Evolutionary conservation across 2,888 invertebrate genomes (phyloP).

Genomic region (Falcaria lacertinaria): DNA sequence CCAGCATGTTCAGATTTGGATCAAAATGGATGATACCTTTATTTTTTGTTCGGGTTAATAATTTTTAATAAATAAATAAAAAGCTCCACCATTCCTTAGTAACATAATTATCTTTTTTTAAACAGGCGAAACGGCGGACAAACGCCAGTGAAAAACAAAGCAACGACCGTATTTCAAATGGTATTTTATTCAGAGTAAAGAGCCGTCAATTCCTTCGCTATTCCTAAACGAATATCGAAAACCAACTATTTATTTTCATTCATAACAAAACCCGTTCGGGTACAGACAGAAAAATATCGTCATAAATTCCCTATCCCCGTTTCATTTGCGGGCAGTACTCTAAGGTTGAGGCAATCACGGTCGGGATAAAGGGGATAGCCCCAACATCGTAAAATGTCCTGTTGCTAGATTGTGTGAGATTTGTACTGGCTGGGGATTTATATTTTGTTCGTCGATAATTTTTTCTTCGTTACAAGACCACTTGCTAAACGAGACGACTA

Average conservation of each 20-base stretch:
- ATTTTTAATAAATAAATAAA: too few relatives aligned
- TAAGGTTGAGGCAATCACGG: slow-evolving; percentile 62
- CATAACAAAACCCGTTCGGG: slow-evolving; percentile 30
- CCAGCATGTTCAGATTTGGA: too few relatives aligned
- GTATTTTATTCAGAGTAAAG: too few relatives aligned
- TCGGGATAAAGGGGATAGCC: slow-evolving; percentile 68
- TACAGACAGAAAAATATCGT: slow-evolving; percentile 36
- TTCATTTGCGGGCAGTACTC: slow-evolving; percentile 47
- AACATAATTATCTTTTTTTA: too few relatives aligned
- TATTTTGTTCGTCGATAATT: slow-evolving; percentile 18
- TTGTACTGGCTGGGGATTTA: slow-evolving; percentile 43
- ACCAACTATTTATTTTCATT: slow-evolving; percentile 34
- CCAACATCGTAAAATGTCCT: slow-evolving; percentile 66
- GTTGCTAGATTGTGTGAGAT: slow-evolving; percentile 63
- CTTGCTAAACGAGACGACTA: too few relatives aligned
- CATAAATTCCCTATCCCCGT: slow-evolving; percentile 47
- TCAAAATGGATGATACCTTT: too few relatives aligned
- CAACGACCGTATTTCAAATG: too few relatives aligned
- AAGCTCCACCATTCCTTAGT: too few relatives aligned
- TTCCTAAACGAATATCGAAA: slow-evolving; percentile 10
- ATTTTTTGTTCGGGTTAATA: too few relatives aligned
- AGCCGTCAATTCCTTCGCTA: background rate
- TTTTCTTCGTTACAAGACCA: background rate
- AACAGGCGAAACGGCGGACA: too few relatives aligned
- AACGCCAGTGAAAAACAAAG: too few relatives aligned